Evolutionary conservation across 35 echinoderm and acorn worm genomes (phyloP), one percentile per base, ranked within the genome.

Genomic region (Stichopus chloronotus): DNA sequence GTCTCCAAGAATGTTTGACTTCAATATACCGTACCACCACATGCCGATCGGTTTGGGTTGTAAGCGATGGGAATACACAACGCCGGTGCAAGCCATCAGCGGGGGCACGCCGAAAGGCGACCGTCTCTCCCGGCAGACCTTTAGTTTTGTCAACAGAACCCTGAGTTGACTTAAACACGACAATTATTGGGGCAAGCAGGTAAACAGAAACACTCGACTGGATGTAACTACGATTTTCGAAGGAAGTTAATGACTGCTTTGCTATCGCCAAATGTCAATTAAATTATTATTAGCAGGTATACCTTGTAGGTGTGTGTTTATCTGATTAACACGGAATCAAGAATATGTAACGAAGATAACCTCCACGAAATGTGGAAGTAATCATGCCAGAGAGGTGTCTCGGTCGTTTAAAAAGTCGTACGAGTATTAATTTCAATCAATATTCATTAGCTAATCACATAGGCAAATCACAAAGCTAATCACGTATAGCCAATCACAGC

Each of bases 201-300:
- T 58, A 85, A 85, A 85, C 20, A 85, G 82, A n/a, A 56, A 85
- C 82, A 58, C 20, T 85, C 58, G 52, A 9, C 82, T 58, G 25
- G 55, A 85, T 85, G 82, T 58, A 85, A 21, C 43, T n/a, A 85
- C n/a, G 82, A 58, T 85, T 56, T 55, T 43, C 30, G 57, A 58
- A 53, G 2, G 55, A 9, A 58, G 82, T 58, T 85, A 85, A 85
- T 20, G 2, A 58, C 55, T 20, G 11, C 69, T n/a, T 5, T 9
- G 10, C 82, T 85, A 85, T 85, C 82, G 82, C 55, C 82, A 85
- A 83, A 58, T 57, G 58, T 23, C 82, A 24, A 85, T 85, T 85
- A 85, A 85, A 85, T 58, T 55, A 85, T 22, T 85, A 85, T 85
- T 85, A 58, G 52, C 7, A 56, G 58, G n/a, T 17, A 43, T 43